Conservation (phyloP, 2,888 invertebrate species). For the Hyposoter didymator region DNA sequence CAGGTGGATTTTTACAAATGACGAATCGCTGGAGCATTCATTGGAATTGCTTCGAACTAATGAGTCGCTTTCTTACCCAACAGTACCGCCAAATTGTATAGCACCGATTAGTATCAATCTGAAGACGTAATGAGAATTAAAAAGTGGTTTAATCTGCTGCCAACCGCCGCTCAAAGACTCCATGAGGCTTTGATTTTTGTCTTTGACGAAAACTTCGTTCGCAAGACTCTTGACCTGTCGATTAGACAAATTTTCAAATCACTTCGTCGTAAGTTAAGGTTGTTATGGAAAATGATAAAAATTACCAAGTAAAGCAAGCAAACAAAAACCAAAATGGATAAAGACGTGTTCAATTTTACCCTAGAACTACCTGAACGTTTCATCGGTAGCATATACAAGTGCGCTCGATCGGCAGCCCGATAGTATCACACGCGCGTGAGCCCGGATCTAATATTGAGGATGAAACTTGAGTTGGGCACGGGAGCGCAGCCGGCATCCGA, state of each 20-base stretch:
- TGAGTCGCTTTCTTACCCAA: conserved; percentile 85
- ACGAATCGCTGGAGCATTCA: background rate
- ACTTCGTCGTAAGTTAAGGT: background rate
- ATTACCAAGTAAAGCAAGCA: conserved; percentile 6
- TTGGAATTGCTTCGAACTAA: background rate
- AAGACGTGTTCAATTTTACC: conserved; percentile 47
- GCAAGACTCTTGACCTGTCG: conserved; percentile 84
- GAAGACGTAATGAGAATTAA: conserved; percentile 87
- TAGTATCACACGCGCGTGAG: conserved; percentile 53
- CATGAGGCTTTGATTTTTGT: conserved; percentile 73
- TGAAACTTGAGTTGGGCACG: conserved; percentile 44
- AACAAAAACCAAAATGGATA: conserved; percentile 13
- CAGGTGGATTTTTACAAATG: background rate
- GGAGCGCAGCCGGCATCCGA: conserved; percentile 36
- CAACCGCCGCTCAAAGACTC: conserved; percentile 87
- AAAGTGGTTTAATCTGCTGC: conserved; percentile 88
- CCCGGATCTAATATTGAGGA: conserved; percentile 31
- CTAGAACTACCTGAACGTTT: conserved; percentile 64
- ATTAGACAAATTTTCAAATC: conserved; percentile 27
- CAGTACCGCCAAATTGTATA: conserved; percentile 88
- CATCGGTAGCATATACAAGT: conserved; percentile 61
- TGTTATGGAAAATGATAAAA: conserved; percentile 1
- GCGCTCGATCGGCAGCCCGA: conserved; percentile 62
- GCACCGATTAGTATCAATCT: conserved; percentile 88
- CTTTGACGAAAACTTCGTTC: conserved; percentile 80